Conservation (phyloP, 30 jellyfish, hydroid and myxozoan genomes). For the Hydractinia echinata region DNA sequence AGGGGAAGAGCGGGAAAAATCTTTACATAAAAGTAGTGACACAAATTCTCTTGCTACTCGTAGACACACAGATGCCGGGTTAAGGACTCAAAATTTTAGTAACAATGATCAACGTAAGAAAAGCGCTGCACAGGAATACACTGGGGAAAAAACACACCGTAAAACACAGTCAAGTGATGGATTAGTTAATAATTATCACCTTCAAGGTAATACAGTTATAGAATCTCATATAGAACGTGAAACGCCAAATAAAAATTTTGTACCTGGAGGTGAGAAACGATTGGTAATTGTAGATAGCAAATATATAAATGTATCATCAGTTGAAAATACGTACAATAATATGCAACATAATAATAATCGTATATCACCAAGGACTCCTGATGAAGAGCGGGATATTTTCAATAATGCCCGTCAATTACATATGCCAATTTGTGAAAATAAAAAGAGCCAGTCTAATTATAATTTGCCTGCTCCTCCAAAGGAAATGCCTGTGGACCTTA, state of each 20-base stretch:
- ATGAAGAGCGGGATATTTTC: not conserved
- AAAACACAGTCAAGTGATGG: slow-evolving; percentile 6
- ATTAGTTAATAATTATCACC: not conserved
- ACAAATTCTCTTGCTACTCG: not conserved
- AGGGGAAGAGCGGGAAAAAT: slow-evolving; percentile 24
- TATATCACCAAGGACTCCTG: not conserved
- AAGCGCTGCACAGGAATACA: not conserved
- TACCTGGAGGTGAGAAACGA: slow-evolving; percentile 22
- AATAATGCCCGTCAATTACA: slow-evolving; percentile 6
- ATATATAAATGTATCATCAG: slow-evolving; percentile 19
- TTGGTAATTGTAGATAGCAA: slow-evolving; percentile 32
- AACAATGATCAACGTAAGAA: not conserved
- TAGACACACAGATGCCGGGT: slow-evolving; percentile 9
- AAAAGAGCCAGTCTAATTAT: not conserved
- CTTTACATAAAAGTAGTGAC: not conserved
- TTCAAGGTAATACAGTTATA: not conserved
- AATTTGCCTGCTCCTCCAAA: no score
- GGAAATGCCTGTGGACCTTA: no score
- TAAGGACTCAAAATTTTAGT: not conserved
- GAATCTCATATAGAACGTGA: not conserved
- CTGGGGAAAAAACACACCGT: not conserved
- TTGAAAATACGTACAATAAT: slow-evolving; percentile 2
- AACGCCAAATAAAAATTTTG: not conserved
- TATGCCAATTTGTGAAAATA: slow-evolving; percentile 2
- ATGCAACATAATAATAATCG: not conserved